Evolutionary conservation across 2,113 vertebrate species (phyloP), one percentile per base, ranked within the genome.

Genomic region (Corythoichthys intestinalis): DNA sequence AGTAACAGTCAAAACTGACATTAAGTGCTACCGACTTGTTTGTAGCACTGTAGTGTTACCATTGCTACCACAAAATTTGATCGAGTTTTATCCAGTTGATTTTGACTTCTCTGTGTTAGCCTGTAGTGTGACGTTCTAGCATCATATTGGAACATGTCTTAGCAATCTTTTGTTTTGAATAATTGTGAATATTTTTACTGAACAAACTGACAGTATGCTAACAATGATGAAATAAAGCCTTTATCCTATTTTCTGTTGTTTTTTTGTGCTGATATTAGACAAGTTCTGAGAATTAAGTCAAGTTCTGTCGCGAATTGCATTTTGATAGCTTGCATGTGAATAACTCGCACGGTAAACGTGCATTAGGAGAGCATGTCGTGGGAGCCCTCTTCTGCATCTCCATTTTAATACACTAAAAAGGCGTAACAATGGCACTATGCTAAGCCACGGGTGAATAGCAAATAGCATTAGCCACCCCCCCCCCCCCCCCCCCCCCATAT

Each of bases 371-470:
- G 41, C 72, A 61, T 82, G 82, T 81, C 79, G 80, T 87, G 85
- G 74, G 77, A 66, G 74, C 69, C 78, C 46, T 83, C 74, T 68
- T 79, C 78, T 65, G 85, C 76, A 82, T 80, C 71, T 80, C 82
- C 79, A 58, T 63, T 85, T 89, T 87, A 82, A 88, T 71, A 82
- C 79, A 84, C 89, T 90, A 90, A 91, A 83, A 78, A 85, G 82
- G 82, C 81, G 74, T 90, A 85, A 86, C 89, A 91, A 89, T 85
- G 84, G 84, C 86, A 87, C 85, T 81, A 73, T 82, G 78, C 84
- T 91, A 90, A 92, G 87, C 84, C 88, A 66, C 72, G 73, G 81
- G 85, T 84, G 2, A 84, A 86, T 57, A 80, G 84, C 82, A 85
- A 89, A 89, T 80, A 86, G 78, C 83, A 89, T 90, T 87, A 88